These are phyloP conservation scores for Antedon bifida DNA, from an alignment of 35 echinoderm and acorn worm genomes.

Conservation along the genomic window DNA sequence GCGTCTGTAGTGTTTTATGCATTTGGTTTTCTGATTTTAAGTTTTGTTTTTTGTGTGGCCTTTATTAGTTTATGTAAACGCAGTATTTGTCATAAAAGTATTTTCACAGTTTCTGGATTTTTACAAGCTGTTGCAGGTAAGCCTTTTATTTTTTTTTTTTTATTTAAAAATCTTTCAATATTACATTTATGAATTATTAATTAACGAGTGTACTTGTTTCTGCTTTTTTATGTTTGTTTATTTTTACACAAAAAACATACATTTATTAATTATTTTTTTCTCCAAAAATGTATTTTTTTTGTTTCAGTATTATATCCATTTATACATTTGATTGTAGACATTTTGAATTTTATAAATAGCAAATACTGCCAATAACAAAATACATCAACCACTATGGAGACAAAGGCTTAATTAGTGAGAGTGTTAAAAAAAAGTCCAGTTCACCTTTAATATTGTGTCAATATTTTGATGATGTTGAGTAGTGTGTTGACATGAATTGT, in stretches of 20 bases:
- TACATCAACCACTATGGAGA: too few relatives aligned
- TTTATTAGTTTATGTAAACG: constrained; percentile 45
- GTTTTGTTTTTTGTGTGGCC: constrained; percentile 18
- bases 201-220: not conserved
- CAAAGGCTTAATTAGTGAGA: too few relatives aligned
- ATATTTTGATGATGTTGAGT: not conserved
- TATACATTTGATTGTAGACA: too few relatives aligned
- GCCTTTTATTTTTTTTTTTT: not conserved
- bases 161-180: not conserved
- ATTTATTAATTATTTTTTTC: too few relatives aligned
- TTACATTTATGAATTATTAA: not conserved
- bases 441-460: not conserved
- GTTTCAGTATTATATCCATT: too few relatives aligned
- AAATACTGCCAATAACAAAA: too few relatives aligned
- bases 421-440: not conserved
- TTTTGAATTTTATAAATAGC: too few relatives aligned
- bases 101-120: constrained; percentile 59
- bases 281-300: too few relatives aligned
- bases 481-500: not conserved
- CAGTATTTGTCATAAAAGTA: constrained; percentile 62
- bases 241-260: not conserved
- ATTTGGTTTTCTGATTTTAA: constrained; percentile 25
- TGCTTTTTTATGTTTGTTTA: not conserved
- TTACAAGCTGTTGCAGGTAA: constrained; percentile 79
- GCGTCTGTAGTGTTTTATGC: constrained; percentile 29